Conservation (phyloP, 2,888 invertebrate genomes). For the Clunio marinus region DNA sequence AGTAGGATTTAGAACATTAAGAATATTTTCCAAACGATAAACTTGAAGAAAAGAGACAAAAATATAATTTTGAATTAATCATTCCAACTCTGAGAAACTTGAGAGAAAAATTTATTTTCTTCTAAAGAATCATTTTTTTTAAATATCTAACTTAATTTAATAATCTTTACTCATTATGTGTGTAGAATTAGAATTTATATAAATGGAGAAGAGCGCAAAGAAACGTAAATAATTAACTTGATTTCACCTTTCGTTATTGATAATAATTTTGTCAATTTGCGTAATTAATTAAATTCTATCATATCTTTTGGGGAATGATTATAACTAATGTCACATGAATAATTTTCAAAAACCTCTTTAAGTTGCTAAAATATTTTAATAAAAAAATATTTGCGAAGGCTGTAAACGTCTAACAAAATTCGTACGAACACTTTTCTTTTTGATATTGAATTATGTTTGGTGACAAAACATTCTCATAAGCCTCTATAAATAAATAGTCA, state of each 20-base stretch:
- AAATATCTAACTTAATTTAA: constrained; percentile 7
- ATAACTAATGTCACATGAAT: too few relatives aligned
- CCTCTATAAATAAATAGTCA: constrained; percentile 1
- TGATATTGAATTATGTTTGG: too few relatives aligned
- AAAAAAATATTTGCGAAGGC: too few relatives aligned
- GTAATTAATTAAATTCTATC: too few relatives aligned
- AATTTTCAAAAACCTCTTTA: too few relatives aligned
- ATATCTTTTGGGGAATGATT: too few relatives aligned
- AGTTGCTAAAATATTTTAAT: too few relatives aligned
- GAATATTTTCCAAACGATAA: background rate
- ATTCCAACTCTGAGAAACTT: constrained; percentile 6
- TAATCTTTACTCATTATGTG: constrained; percentile 20
- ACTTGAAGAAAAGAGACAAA: background rate
- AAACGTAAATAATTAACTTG: background rate
- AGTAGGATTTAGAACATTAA: background rate
- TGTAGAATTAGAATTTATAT: background rate
- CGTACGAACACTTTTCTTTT: too few relatives aligned
- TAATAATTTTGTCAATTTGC: too few relatives aligned
- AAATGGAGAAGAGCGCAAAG: background rate
- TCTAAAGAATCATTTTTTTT: constrained; percentile 28
- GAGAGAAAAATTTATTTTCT: constrained; percentile 3
- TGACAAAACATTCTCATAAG: background rate
- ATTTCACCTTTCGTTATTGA: too few relatives aligned
- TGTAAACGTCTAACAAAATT: too few relatives aligned
- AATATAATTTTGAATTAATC: constrained; percentile 21